Conservation (phyloP, 2,888 invertebrate species). For the Gryllus longicercus region DNA sequence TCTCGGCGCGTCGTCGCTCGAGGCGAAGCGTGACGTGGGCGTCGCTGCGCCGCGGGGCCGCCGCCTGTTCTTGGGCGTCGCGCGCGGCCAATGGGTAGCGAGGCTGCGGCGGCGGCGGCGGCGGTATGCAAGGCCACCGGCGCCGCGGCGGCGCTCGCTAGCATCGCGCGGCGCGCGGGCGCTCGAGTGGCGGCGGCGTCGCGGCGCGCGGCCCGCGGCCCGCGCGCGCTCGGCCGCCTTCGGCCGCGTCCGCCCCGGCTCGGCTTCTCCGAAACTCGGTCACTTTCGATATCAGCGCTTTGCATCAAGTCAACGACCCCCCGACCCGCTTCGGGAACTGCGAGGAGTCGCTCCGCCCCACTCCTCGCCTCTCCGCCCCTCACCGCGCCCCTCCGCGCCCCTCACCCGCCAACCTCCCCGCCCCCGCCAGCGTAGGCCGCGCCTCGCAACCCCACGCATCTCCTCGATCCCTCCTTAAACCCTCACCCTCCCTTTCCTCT, state of each 20-base stretch:
- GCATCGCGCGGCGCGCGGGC: background rate
- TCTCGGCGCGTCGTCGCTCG: no score
- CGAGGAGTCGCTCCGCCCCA: background rate
- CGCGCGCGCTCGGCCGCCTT: constrained; percentile 23
- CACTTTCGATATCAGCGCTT: constrained; percentile 35
- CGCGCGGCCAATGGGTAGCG: background rate
- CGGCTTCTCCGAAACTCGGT: constrained; percentile 32
- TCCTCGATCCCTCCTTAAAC: no score
- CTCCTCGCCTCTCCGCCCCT: background rate
- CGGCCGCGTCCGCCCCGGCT: background rate
- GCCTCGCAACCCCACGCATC: no score
- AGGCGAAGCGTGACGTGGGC: background rate
- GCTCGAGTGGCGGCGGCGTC: background rate
- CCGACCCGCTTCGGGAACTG: constrained; percentile 28
- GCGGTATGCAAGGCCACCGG: background rate
- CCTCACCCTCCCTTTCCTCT: no score
- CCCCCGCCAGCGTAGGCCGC: no score
- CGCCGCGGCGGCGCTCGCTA: background rate
- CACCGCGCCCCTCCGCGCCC: no score
- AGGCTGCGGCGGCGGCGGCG: background rate
- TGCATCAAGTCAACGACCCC: constrained; percentile 33
- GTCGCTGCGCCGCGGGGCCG: background rate
- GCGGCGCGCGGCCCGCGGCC: background rate
- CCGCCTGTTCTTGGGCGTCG: background rate
- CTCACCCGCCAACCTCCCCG: no score